These are phyloP conservation scores for Megathymus violae DNA, from an alignment of 1,140 invertebrate genomes.

Conservation along the genomic window DNA sequence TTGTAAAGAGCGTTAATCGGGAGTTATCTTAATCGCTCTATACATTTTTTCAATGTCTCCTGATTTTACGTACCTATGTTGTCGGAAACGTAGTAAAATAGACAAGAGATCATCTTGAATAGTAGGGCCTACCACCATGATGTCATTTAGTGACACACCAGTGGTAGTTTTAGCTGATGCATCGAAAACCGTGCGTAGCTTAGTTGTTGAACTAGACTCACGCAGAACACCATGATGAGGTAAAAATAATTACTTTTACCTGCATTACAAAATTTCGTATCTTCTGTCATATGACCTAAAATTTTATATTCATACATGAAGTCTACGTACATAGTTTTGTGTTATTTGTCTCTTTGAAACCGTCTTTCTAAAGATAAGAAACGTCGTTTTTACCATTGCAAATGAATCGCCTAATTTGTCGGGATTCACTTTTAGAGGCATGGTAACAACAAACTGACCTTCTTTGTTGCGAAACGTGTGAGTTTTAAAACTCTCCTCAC, in stretches of 20 bases:
- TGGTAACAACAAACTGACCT: slow-evolving; percentile 46
- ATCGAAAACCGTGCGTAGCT: slow-evolving; percentile 60
- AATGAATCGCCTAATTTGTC: slow-evolving; percentile 33
- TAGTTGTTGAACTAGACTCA: slow-evolving; percentile 43
- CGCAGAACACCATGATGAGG: slow-evolving; percentile 63
- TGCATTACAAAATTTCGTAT: neutral
- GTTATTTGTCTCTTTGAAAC: slow-evolving; percentile 23
- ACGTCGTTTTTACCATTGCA: slow-evolving; percentile 23
- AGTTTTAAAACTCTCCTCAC: slow-evolving; percentile 39
- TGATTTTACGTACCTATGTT: slow-evolving; percentile 48
- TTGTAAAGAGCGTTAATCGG: slow-evolving; percentile 49
- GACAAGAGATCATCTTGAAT: slow-evolving; percentile 52
- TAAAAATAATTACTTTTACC: slow-evolving; percentile 47
- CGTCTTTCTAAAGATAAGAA: slow-evolving; percentile 38
- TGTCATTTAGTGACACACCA: slow-evolving; percentile 49
- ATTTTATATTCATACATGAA: slow-evolving; percentile 40
- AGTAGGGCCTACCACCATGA: slow-evolving; percentile 58
- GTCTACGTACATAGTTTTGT: slow-evolving; percentile 33
- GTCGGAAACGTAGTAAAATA: slow-evolving; percentile 43
- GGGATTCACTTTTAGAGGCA: slow-evolving; percentile 39
- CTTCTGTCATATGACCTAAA: slow-evolving; percentile 32
- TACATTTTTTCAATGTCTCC: slow-evolving; percentile 63
- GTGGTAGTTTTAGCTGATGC: slow-evolving; percentile 46
- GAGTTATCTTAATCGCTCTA: slow-evolving; percentile 48
- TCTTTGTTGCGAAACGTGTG: slow-evolving; percentile 37